Evolutionary conservation across 2,797 vertebrate genomes (phyloP).

Genomic region (Danio jaintianensis): DNA sequence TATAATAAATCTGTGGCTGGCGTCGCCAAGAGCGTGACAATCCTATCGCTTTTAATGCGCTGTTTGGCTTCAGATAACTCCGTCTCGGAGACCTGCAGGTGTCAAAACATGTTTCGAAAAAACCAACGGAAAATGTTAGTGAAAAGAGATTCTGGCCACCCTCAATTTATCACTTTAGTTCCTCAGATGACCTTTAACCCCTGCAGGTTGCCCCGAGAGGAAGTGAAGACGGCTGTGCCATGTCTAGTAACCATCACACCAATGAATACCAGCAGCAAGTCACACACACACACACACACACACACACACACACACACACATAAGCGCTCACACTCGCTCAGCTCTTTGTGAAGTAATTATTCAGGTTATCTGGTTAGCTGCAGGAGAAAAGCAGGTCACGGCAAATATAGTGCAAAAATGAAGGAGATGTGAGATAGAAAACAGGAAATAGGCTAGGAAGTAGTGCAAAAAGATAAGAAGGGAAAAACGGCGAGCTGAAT

Average conservation of each 20-base stretch:
- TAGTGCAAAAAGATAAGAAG: constrained; percentile 24
- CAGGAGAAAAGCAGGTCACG: constrained; percentile 41
- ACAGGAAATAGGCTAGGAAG: neutral
- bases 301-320: neutral
- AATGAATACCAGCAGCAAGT: constrained; percentile 29
- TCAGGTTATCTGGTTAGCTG: constrained; percentile 50
- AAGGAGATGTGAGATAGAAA: constrained; percentile 1
- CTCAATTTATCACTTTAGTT: constrained; percentile 16
- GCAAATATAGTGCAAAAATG: constrained; percentile 36
- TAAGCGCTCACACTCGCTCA: neutral
- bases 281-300: neutral
- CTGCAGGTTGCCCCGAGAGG: constrained; percentile 31
- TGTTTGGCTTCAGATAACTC: constrained; percentile 20
- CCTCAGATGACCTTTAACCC: constrained; percentile 40
- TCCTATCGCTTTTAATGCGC: constrained; percentile 57
- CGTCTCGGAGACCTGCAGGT: constrained; percentile 17
- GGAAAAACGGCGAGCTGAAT: constrained; percentile 28
- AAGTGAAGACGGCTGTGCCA: constrained; percentile 41
- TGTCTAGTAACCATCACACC: constrained; percentile 32
- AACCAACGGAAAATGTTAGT: neutral
- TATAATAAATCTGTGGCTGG: constrained; percentile 63
- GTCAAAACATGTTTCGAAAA: neutral
- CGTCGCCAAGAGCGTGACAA: constrained; percentile 58
- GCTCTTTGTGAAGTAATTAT: constrained; percentile 44
- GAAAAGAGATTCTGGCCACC: constrained; percentile 2